Evolutionary conservation across 1,140 invertebrate species (phyloP).

Genomic region (Lordiphosa stackelbergi): DNA sequence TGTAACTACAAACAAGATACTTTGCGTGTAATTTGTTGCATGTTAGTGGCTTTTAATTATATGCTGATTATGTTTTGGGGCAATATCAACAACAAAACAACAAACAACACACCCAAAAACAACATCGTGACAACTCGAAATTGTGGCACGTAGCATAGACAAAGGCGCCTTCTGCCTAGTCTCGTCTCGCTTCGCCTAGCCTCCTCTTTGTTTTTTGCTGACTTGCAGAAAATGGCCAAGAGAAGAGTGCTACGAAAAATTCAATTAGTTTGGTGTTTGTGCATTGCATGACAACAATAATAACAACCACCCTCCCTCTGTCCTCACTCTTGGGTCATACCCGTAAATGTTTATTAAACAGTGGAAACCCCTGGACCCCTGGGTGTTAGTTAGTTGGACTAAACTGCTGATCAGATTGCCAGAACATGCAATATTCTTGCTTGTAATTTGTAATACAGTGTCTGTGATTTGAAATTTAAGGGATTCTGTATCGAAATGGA

Average conservation of each 20-base stretch:
- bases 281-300: conserved; percentile 71
- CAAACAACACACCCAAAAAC: conserved; percentile 10
- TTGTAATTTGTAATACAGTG: too few species aligned
- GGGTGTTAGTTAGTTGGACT: neutral
- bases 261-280: conserved; percentile 75
- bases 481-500: neutral
- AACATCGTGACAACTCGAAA: conserved; percentile 43
- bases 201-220: conserved; percentile 29
- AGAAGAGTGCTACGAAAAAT: conserved; percentile 51
- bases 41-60: conserved; percentile 74
- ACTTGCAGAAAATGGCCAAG: conserved; percentile 20
- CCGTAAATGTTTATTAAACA: conserved; percentile 60
- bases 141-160: conserved; percentile 61
- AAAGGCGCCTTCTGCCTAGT: conserved; percentile 14
- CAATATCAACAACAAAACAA: conserved; percentile 49
- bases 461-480: too few species aligned
- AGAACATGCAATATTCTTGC: conserved; percentile 6
- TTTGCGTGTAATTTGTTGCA: conserved; percentile 73
- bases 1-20: conserved; percentile 50
- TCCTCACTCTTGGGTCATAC: conserved; percentile 3
- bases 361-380: conserved; percentile 2
- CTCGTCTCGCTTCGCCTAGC: neutral
- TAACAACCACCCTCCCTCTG: conserved; percentile 1
- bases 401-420: conserved; percentile 25
- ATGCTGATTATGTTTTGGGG: conserved; percentile 67